phyloP scores from a whole-genome alignment of 1,140 invertebrate genomes.

The Drosophila eugracilis region DNA sequence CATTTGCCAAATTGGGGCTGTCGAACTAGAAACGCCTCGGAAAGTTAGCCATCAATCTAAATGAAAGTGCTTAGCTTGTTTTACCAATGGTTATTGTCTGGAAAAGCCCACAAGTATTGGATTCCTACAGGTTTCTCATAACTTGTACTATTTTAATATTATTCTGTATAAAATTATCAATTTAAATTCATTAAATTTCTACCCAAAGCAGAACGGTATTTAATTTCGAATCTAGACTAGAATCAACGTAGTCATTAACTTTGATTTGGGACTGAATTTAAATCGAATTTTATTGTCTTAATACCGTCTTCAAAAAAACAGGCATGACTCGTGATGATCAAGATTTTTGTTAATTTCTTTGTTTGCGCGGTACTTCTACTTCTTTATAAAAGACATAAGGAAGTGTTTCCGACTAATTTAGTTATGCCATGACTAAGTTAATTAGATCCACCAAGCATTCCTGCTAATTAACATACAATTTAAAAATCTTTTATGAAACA shows the following conservation, averaged over 20 bases:
- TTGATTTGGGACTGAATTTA: slow-evolving; percentile 18
- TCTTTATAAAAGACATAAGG: slow-evolving; percentile 26
- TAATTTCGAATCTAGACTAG: background rate
- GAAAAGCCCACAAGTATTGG: background rate
- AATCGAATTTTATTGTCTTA: slow-evolving; percentile 29
- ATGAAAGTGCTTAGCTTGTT: slow-evolving; percentile 2
- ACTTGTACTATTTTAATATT: background rate
- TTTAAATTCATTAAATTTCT: background rate
- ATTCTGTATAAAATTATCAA: background rate
- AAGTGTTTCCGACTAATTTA: slow-evolving; percentile 19
- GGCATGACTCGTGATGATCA: slow-evolving; percentile 7
- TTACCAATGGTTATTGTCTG: too few relatives aligned
- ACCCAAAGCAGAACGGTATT: slow-evolving; percentile 5
- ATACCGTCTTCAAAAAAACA: slow-evolving; percentile 4
- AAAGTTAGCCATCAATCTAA: slow-evolving; percentile 5
- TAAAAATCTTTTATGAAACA: background rate
- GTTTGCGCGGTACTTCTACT: slow-evolving; percentile 16
- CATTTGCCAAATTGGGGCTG: slow-evolving; percentile 20
- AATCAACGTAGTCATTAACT: slow-evolving; percentile 8
- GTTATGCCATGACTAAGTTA: slow-evolving; percentile 23
- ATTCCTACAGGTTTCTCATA: background rate
- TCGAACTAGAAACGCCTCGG: slow-evolving; percentile 6
- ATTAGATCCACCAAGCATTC: slow-evolving; percentile 19
- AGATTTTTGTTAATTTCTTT: slow-evolving; percentile 19
- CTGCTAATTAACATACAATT: background rate